Evolutionary conservation across 64 coral and sea anemone genomes (phyloP), one percentile per base, ranked within the genome.

Genomic region (Exaiptasia diaphana): DNA sequence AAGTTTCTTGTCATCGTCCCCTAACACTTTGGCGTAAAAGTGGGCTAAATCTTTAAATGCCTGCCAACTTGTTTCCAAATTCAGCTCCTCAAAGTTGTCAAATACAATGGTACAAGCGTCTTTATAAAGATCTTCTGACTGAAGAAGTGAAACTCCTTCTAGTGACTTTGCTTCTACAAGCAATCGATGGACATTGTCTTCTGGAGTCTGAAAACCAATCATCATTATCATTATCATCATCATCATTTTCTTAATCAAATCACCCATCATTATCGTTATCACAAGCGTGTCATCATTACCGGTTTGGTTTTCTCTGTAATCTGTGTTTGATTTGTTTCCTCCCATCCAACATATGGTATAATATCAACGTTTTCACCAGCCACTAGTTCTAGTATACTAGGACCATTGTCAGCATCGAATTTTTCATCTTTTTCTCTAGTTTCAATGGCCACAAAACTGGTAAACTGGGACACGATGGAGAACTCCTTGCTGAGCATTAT

Each of bases 391-490:
- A 68, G 20, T 27, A 92, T 92, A 49, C 73, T 83, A 0, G 93
- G 93, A 4, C 78, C 83, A 29, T 35, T 33, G 18, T 38, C 42
- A 20, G 80, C 53, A 10, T 92, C 89, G 78, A 92, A 88, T 41
- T 91, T 97, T 65, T 97, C 94, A 32, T 77, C 89, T 79, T 94
- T 92, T 80, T 93, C 90, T 74, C 95, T 88, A 24, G 92, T 83
- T 30, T 99, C 95, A 21, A 99, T 69, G 8, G 95, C 95, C 5
- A 99, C 90, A 50, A 99, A 99, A 81, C 95, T 99, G 12, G 95
- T 99, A 67, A 99, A 99, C 53, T 88, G 75, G 4, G 95, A 99
- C 5, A 88, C 85, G 29, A 99, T 87, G 22, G 95, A 99, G 67
- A 87, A 88, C 41, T 89, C 68, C 59, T 93, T 99, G 62, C 95